Evolutionary conservation across 2,797 vertebrate species (phyloP).

Genomic region (Hydrophis major): DNA sequence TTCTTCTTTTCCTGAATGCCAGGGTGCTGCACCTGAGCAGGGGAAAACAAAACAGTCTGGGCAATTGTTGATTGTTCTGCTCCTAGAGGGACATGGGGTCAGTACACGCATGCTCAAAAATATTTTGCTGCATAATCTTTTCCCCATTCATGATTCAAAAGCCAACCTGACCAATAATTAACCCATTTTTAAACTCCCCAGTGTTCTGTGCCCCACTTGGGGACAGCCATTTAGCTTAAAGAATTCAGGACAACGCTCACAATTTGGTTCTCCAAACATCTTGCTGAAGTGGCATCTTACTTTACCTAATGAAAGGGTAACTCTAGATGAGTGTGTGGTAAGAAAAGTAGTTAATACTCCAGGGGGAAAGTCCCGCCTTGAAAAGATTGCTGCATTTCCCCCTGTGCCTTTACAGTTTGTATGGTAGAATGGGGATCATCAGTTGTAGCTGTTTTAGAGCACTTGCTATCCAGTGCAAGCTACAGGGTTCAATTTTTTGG

Average conservation of each 20-base stretch:
- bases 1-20: background rate
- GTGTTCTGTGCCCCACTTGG: background rate
- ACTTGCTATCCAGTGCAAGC: background rate
- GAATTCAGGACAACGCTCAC: background rate
- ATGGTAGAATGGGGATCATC: background rate
- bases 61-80: background rate
- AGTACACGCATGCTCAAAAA: background rate
- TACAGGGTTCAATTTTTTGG: background rate
- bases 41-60: background rate
- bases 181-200: background rate
- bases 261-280: background rate
- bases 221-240: background rate
- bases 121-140: background rate
- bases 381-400: background rate
- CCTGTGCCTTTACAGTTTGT: background rate
- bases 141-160: background rate
- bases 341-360: background rate
- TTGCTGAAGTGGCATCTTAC: background rate
- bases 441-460: background rate
- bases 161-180: background rate
- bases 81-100: background rate
- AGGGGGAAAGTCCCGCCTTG: background rate
- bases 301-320: background rate
- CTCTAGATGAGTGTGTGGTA: background rate
- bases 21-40: too few species aligned